Evolutionary conservation across 2,113 vertebrate genomes (phyloP), one percentile per base, ranked within the genome.

Genomic region (Acinonyx jubatus): DNA sequence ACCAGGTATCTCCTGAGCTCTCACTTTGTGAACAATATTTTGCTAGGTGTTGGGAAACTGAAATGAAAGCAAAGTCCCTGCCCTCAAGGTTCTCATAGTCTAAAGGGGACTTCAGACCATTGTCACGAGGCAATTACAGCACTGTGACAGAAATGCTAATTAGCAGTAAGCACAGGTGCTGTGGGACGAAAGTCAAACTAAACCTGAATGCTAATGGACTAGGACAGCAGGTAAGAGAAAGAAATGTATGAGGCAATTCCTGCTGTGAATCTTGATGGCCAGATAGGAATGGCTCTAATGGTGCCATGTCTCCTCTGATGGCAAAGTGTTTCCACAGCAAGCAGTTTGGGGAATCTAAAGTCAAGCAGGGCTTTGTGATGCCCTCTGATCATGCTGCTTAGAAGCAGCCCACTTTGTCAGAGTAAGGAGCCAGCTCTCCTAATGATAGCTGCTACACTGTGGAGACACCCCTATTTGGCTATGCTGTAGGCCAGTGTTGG

Each of bases 221-320:
- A 2, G 33, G 48, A 80, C 18, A 90, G 9, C 19, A 69, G 68
- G 45, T 18, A 23, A 63, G 45, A 83, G 38, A 69, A 83, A 84
- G 1, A 3, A 33, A 11, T 10, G 0, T 1, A 1, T 8, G 29
- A 66, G 45, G 10, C 61, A 3, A 27, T 55, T 79, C 27, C 86
- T 55, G 2, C 14, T 2, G 7, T 4, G 8, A 74, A 10, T 71
- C 27, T 13, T 78, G 16, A 65, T 1, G 14, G 45, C 1, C 55
- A 48, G 38, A n/a, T 12, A 55, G 63, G 12, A 80, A 50, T n/a
- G 12, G 2, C 8, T 41, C 0, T 25, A 19, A 45, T 3, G 38
- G 41, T 2, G 1, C 7, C 7, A 52, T 7, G 16, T 19, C 8
- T 48, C 71, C 52, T 38, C 45, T 50, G 71, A 45, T 12, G 14